Conservation (phyloP, 1,140 invertebrate species). For the Drosophila mojavensis region DNA sequence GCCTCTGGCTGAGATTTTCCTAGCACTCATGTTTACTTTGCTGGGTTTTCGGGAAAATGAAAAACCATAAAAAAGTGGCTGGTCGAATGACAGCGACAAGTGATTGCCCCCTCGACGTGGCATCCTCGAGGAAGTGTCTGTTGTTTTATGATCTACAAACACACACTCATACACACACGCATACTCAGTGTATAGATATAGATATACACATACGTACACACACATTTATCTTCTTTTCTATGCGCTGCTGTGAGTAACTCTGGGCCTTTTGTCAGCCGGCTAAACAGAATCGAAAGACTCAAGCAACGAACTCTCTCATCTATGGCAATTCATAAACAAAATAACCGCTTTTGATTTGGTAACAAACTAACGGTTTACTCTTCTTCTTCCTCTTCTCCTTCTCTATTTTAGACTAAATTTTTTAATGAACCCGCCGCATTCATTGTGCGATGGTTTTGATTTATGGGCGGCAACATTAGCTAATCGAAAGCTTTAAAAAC, state of each 20-base stretch:
- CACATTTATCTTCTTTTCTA: background rate
- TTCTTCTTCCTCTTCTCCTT: slow-evolving; percentile 22
- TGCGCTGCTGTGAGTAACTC: background rate
- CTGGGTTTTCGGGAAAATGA: slow-evolving; percentile 52
- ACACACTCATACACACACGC: slow-evolving; percentile 6
- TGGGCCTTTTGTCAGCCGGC: slow-evolving; percentile 20
- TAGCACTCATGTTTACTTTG: slow-evolving; percentile 44
- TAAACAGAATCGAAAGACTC: slow-evolving; percentile 62
- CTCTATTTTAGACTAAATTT: slow-evolving; percentile 40
- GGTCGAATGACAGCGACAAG: slow-evolving; percentile 67
- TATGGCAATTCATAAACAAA: slow-evolving; percentile 49
- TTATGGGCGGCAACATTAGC: slow-evolving; percentile 69
- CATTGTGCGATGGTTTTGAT: slow-evolving; percentile 54
- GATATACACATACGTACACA: slow-evolving; percentile 3
- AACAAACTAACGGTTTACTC: slow-evolving; percentile 63
- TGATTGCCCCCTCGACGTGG: slow-evolving; percentile 42
- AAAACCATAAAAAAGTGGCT: slow-evolving; percentile 67
- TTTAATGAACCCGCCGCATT: slow-evolving; percentile 50
- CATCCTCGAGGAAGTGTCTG: slow-evolving; percentile 40
- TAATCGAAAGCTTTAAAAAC: slow-evolving; percentile 63
- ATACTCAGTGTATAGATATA: background rate
- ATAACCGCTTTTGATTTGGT: slow-evolving; percentile 51
- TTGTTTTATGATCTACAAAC: slow-evolving; percentile 31
- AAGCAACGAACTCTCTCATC: slow-evolving; percentile 53
- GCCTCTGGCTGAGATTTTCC: slow-evolving; percentile 46